Percentiles rank a stretch among this genome's conserved stretches.
Conservation (phyloP, 2,888 invertebrate genomes). For the Vesta saturnalis region DNA sequence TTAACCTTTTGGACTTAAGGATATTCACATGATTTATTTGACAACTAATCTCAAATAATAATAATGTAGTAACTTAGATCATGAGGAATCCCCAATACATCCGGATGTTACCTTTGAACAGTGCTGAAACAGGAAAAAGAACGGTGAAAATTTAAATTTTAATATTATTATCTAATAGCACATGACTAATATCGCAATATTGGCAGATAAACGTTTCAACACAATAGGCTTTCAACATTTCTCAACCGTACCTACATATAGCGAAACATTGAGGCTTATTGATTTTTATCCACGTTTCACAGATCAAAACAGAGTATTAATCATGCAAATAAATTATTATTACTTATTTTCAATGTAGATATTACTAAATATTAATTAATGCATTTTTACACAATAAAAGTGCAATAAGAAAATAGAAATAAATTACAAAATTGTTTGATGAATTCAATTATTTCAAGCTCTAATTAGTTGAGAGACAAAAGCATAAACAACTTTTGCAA, state of each 20-base stretch:
- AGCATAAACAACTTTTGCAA: conserved; percentile 25
- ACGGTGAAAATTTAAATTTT: no score
- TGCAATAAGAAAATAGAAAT: conserved; percentile 7
- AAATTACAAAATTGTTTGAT: background rate
- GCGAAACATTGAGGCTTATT: background rate
- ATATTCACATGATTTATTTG: no score
- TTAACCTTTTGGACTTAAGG: no score
- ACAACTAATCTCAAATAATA: no score
- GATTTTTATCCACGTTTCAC: background rate
- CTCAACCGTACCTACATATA: background rate
- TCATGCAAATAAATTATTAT: background rate
- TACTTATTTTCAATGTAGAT: conserved; percentile 1
- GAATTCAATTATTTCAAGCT: conserved; percentile 29
- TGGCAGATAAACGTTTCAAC: background rate
- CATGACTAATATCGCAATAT: background rate
- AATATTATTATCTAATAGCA: no score
- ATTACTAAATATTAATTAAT: background rate
- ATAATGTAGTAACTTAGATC: no score
- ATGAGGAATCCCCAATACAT: no score
- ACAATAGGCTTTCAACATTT: background rate
- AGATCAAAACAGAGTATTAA: no score
- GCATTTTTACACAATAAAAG: conserved; percentile 8
- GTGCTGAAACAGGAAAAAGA: no score
- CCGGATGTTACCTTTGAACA: no score
- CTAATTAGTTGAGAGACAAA: conserved; percentile 27